These are phyloP conservation scores for Onchidella celtica DNA, from an alignment of 2,888 invertebrate genomes.

Conservation along the genomic window DNA sequence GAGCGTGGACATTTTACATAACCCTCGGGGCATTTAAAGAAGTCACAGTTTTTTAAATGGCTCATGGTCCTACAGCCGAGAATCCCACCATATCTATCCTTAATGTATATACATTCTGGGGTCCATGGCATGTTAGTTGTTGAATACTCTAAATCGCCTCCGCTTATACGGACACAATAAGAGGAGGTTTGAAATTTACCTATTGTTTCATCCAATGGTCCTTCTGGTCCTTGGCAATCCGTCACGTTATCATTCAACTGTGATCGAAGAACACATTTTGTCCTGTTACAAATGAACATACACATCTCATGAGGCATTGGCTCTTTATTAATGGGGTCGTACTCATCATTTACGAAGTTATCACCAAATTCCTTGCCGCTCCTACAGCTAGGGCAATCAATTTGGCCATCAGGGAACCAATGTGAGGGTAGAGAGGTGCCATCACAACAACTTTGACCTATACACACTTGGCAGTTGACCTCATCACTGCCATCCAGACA, in stretches of 20 bases:
- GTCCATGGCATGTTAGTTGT: no score
- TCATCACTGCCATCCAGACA: constrained; percentile 31
- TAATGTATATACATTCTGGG: neutral
- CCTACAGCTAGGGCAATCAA: no score
- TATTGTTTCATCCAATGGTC: neutral
- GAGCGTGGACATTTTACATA: constrained; percentile 17
- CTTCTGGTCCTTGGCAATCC: constrained; percentile 70
- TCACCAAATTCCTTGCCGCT: no score
- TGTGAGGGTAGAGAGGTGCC: no score
- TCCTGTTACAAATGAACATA: no score
- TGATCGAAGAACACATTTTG: constrained; percentile 67
- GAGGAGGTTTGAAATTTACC: no score
- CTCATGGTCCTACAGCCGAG: neutral
- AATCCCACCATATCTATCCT: neutral
- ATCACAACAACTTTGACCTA: no score
- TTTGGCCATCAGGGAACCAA: neutral
- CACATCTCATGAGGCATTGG: no score
- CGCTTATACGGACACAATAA: no score
- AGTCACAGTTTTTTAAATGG: constrained; percentile 5
- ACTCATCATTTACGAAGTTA: no score
- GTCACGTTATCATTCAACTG: constrained; percentile 68
- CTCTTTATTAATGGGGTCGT: no score
- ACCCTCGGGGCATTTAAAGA: constrained; percentile 13
- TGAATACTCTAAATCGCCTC: no score
- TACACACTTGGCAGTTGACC: neutral